Conservation (phyloP, 2,888 invertebrate genomes). For the Sphaerophoria rueppellii region DNA sequence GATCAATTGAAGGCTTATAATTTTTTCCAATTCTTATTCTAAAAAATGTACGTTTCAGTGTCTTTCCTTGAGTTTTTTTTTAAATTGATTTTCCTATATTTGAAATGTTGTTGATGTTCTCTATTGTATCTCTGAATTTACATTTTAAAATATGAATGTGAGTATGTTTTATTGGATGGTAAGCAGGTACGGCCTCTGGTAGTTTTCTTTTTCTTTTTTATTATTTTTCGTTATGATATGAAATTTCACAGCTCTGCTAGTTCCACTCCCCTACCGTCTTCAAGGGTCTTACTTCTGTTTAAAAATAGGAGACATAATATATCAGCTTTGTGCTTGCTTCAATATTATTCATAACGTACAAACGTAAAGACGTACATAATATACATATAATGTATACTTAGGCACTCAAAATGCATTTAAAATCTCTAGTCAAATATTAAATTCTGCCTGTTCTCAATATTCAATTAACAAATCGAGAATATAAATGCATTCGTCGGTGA, state of each 20-base stretch:
- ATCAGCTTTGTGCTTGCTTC: conserved; percentile 29
- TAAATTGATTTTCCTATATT: not conserved
- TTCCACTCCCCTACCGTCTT: conserved; percentile 62
- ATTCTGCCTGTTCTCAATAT: too few relatives aligned
- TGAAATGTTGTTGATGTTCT: conserved; percentile 16
- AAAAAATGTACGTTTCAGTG: conserved; percentile 52
- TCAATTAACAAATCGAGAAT: too few relatives aligned
- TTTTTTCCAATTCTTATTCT: conserved; percentile 27
- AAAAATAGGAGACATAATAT: conserved; percentile 31
- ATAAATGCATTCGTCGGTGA: too few relatives aligned
- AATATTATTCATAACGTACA: too few relatives aligned
- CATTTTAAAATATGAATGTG: conserved; percentile 15
- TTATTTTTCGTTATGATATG: conserved; percentile 35
- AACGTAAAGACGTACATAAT: too few relatives aligned
- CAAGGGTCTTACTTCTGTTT: conserved; percentile 66
- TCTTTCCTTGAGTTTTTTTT: conserved; percentile 59
- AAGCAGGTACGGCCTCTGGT: conserved; percentile 33
- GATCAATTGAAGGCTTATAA: conserved; percentile 56
- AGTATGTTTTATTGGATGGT: conserved; percentile 31
- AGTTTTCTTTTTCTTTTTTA: conserved; percentile 11
- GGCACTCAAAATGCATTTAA: conserved; percentile 13
- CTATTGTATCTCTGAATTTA: conserved; percentile 7
- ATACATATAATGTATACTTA: too few relatives aligned
- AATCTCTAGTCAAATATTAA: conserved; percentile 4
- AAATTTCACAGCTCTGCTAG: conserved; percentile 65